phyloP scores from a whole-genome alignment of 2,888 invertebrate genomes.

The Watsonalla cultraria region DNA sequence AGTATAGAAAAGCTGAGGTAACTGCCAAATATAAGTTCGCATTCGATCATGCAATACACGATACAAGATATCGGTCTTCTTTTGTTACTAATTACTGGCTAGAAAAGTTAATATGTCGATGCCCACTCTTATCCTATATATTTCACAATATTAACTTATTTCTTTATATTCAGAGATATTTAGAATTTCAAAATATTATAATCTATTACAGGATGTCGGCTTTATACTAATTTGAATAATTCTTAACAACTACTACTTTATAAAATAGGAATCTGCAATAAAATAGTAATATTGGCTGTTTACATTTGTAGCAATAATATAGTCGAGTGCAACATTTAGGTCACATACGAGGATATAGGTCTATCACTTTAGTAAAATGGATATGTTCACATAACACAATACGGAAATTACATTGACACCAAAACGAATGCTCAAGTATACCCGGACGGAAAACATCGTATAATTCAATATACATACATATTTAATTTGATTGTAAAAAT shows the following conservation, averaged over 20 bases:
- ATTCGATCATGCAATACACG: no score
- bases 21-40: no score
- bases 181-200: conserved; percentile 41
- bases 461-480: conserved; percentile 2
- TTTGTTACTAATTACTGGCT: background rate
- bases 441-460: conserved; percentile 49
- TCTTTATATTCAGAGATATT: conserved; percentile 33
- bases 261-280: conserved; percentile 77
- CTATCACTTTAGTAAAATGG: conserved; percentile 32
- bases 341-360: conserved; percentile 11
- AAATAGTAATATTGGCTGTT: conserved; percentile 27
- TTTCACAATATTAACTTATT: conserved; percentile 48
- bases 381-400: conserved; percentile 32
- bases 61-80: no score
- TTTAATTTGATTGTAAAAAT: background rate
- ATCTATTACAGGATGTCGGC: conserved; percentile 19
- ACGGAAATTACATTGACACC: conserved; percentile 11
- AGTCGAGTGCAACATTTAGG: conserved; percentile 6
- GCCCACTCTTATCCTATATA: conserved; percentile 45
- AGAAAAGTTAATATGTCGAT: conserved; percentile 20
- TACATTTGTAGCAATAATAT: conserved; percentile 15
- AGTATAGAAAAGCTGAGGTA: no score
- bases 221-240: conserved; percentile 44
- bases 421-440: conserved; percentile 12
- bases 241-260: conserved; percentile 67